phyloP scores from a whole-genome alignment of 2,797 vertebrate genomes.

The Anguilla anguilla region DNA sequence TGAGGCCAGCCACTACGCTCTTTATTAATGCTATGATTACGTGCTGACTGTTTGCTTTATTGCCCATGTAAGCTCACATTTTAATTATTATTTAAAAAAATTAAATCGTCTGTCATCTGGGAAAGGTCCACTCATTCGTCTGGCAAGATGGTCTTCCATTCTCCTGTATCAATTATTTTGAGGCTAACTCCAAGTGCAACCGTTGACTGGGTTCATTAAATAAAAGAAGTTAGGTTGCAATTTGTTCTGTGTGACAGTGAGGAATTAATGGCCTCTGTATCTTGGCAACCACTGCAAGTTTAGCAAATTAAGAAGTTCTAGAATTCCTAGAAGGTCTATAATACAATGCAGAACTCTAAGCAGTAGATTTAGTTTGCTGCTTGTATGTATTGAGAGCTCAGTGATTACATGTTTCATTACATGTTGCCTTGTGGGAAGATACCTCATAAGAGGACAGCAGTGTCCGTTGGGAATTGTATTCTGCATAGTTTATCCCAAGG shows the following conservation, averaged over 20 bases:
- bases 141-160: neutral
- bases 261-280: neutral
- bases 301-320: neutral
- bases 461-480: neutral
- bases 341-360: neutral
- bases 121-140: slow-evolving; percentile 28
- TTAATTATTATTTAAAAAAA: slow-evolving; percentile 34
- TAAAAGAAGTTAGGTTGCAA: neutral
- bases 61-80: slow-evolving; percentile 26
- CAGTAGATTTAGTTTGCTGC: neutral
- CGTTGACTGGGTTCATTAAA: neutral
- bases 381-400: neutral
- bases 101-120: slow-evolving; percentile 35
- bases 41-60: slow-evolving; percentile 28
- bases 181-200: neutral
- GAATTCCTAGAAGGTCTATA: slow-evolving; percentile 1
- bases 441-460: neutral
- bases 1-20: slow-evolving; percentile 34
- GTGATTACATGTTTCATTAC: neutral
- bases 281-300: neutral
- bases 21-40: slow-evolving; percentile 39
- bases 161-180: slow-evolving; percentile 6
- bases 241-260: neutral
- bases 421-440: neutral
- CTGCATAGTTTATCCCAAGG: too few species aligned